These are phyloP conservation scores for Drosophila pallidifrons DNA, from an alignment of 1,140 invertebrate species.

Conservation along the genomic window DNA sequence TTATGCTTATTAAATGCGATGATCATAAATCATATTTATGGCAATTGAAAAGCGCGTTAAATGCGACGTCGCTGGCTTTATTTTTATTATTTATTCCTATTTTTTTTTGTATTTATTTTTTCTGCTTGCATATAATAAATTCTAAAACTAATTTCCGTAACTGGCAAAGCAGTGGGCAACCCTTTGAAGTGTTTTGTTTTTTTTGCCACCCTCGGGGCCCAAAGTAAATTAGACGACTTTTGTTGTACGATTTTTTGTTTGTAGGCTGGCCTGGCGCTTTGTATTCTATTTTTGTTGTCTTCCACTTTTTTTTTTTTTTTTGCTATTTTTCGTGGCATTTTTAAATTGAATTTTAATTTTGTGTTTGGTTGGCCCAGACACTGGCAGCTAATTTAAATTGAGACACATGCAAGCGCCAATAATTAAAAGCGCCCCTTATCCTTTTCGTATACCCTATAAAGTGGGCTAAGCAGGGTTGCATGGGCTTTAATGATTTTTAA, in stretches of 20 bases:
- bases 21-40: conserved; percentile 83
- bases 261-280: conserved; percentile 2
- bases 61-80: conserved; percentile 38
- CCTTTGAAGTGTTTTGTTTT: conserved; percentile 64
- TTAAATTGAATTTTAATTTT: conserved; percentile 83
- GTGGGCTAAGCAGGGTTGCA: no score
- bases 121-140: conserved; percentile 59
- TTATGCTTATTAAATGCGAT: conserved; percentile 78
- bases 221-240: conserved; percentile 73
- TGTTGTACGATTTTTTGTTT: conserved; percentile 59
- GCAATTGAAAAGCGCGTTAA: conserved; percentile 78
- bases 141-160: conserved; percentile 73
- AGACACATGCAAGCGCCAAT: conserved; percentile 82
- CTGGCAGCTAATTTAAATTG: conserved; percentile 79
- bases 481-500: no score
- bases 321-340: conserved; percentile 74
- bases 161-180: conserved; percentile 50
- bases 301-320: conserved; percentile 47
- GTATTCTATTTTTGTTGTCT: conserved; percentile 30
- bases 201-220: conserved; percentile 47
- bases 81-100: conserved; percentile 24
- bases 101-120: conserved; percentile 1
- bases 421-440: conserved; percentile 74
- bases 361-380: conserved; percentile 28
- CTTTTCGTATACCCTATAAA: conserved; percentile 18